phyloP scores from a whole-genome alignment of 2,888 invertebrate species.

The Phasia obesa region DNA sequence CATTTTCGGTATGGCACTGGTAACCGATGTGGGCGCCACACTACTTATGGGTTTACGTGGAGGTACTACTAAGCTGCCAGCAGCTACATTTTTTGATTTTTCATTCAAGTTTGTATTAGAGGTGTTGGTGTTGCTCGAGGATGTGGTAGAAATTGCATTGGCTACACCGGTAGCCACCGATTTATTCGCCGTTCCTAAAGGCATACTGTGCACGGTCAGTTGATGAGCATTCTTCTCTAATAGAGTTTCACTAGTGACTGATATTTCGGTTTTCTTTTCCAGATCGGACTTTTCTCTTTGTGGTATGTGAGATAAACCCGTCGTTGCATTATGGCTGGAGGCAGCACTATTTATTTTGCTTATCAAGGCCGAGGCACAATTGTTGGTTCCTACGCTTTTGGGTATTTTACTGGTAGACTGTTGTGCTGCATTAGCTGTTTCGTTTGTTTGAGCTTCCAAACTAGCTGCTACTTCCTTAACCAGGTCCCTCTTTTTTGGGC shows the following conservation, averaged over 20 bases:
- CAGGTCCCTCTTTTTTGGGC: slow-evolving; percentile 78
- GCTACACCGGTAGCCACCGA: slow-evolving; percentile 80
- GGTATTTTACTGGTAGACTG: slow-evolving; percentile 77
- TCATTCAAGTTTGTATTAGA: slow-evolving; percentile 57
- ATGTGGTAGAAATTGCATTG: slow-evolving; percentile 74
- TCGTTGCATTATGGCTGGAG: not conserved
- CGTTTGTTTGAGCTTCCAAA: slow-evolving; percentile 69
- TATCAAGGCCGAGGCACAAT: slow-evolving; percentile 75
- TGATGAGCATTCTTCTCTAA: slow-evolving; percentile 81
- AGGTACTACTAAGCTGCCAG: slow-evolving; percentile 80
- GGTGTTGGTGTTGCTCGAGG: slow-evolving; percentile 74
- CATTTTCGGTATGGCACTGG: slow-evolving; percentile 82
- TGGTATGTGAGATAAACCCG: slow-evolving; percentile 46
- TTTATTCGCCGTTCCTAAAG: slow-evolving; percentile 82
- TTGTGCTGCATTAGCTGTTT: slow-evolving; percentile 14
- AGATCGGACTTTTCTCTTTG: slow-evolving; percentile 61
- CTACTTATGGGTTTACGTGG: slow-evolving; percentile 93
- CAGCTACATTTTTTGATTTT: slow-evolving; percentile 81
- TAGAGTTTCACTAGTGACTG: slow-evolving; percentile 79
- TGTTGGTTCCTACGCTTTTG: slow-evolving; percentile 75
- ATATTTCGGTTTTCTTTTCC: slow-evolving; percentile 75
- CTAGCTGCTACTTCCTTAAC: slow-evolving; percentile 72
- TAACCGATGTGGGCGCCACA: slow-evolving; percentile 90
- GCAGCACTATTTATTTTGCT: slow-evolving; percentile 75
- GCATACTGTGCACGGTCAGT: slow-evolving; percentile 84